Conservation (phyloP, 2,113 vertebrate genomes). For the Romanogobio albipinnatus region DNA sequence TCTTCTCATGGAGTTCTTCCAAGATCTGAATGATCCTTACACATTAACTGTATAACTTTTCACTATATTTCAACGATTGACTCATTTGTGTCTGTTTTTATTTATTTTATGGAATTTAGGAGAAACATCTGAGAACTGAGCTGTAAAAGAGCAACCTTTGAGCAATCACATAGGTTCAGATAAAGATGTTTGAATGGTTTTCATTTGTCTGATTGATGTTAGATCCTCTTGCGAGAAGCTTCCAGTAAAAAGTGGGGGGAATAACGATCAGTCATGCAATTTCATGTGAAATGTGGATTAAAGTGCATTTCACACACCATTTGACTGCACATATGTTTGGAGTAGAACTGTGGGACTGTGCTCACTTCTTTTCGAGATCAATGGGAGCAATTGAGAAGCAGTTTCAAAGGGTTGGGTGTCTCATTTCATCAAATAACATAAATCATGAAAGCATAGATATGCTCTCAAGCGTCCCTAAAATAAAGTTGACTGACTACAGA, state of each 20-base stretch:
- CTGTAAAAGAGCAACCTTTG: neutral
- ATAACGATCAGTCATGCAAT: neutral
- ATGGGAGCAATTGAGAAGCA: slow-evolving; percentile 6
- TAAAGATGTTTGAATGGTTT: neutral
- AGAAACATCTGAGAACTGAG: neutral
- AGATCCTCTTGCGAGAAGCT: neutral
- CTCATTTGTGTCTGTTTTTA: neutral
- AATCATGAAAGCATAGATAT: neutral
- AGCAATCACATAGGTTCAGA: neutral
- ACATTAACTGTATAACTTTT: neutral
- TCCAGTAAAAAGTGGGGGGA: neutral
- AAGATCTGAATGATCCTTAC: neutral
- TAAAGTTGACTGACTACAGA: neutral
- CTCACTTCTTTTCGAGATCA: slow-evolving; percentile 19
- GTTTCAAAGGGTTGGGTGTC: slow-evolving; percentile 2
- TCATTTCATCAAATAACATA: neutral
- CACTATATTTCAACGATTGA: neutral
- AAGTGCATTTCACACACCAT: slow-evolving; percentile 8
- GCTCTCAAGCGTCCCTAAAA: neutral
- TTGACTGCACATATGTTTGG: slow-evolving; percentile 22
- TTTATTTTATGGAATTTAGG: neutral
- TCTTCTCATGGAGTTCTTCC: neutral
- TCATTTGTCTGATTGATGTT: neutral
- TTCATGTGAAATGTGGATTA: neutral
- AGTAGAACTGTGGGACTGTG: slow-evolving; percentile 1